A percentile compares a stretch with the other conserved stretches of the same genome.
Evolutionary conservation across 1,140 invertebrate genomes (phyloP).

Genomic region (Lepidurus apus): DNA sequence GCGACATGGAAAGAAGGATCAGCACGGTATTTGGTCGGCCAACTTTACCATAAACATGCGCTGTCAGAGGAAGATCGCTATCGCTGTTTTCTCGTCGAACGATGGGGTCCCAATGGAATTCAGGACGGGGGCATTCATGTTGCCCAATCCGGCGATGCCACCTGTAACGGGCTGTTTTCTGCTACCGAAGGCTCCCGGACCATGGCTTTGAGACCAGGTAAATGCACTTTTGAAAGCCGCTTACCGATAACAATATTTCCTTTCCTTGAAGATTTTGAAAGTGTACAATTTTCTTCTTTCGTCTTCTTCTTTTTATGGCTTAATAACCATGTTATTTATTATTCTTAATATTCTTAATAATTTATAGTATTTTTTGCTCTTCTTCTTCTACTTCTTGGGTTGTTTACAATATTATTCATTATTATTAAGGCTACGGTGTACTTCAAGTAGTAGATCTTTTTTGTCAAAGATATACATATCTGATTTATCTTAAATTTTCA

Average conservation of each 20-base stretch:
- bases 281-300: neutral
- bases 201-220: constrained; percentile 24
- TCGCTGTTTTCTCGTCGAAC: constrained; percentile 83
- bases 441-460: too few species aligned
- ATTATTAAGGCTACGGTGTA: too few species aligned
- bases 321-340: neutral
- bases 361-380: neutral
- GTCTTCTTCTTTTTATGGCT: neutral
- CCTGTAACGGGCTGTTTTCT: constrained; percentile 77
- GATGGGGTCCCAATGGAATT: constrained; percentile 41
- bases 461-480: too few species aligned
- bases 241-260: neutral
- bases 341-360: too few species aligned
- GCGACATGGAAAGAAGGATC: constrained; percentile 85
- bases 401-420: neutral
- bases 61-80: constrained; percentile 47
- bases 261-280: neutral
- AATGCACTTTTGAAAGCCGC: neutral
- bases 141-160: constrained; percentile 79
- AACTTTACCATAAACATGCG: constrained; percentile 43
- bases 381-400: neutral
- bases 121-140: constrained; percentile 57
- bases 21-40: constrained; percentile 75
- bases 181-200: constrained; percentile 68
- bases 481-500: too few species aligned